Evolutionary conservation across 2,797 vertebrate species (phyloP), one percentile per base, ranked within the genome.

Genomic region (Chanos chanos): DNA sequence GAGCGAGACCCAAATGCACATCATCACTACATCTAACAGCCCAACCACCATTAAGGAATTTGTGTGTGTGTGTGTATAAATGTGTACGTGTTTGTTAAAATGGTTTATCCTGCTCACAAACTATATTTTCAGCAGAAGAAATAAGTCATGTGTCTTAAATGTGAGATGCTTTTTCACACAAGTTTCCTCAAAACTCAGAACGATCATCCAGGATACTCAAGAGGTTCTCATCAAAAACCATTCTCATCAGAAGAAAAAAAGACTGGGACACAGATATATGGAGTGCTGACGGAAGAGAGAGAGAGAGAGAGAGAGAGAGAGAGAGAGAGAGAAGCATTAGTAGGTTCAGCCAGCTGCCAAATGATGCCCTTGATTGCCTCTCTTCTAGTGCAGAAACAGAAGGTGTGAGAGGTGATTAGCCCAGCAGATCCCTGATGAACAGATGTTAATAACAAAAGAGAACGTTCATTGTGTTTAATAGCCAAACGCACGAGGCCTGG

Each of bases 291-390:
- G 40, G 12, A 18, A 30, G 25, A 37, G 24, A 22, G 28, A 25
- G 55, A 70, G 70, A 59, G 39, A 55, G 43, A 66, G 73, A 77
- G 75, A 62, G 74, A 80, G 30, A 58, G 59, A 77, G 78, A 74
- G 75, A 79, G 83, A 85, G 77, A 83, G 85, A 84, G 86, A 84
- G 83, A 90, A 84, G 90, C 89, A 92, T 93, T 91, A 92, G 90
- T 86, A 87, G 87, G 85, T 89, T 79, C 85, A 89, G 86, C 89
- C 89, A 90, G 88, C 87, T 93, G 90, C 89, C 91, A 93, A 92
- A 92, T 92, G 91, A 92, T 90, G 89, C 89, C 86, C 89, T 90
- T 92, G 90, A 92, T 92, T 91, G 90, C 91, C 85, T 91, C 87
- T 90, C 85, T 88, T 90, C 85, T 90, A 89, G 88, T 89, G 83